Evolutionary conservation across 2,888 invertebrate species (phyloP).

Genomic region (Scaptodrosophila latifasciaeformis): DNA sequence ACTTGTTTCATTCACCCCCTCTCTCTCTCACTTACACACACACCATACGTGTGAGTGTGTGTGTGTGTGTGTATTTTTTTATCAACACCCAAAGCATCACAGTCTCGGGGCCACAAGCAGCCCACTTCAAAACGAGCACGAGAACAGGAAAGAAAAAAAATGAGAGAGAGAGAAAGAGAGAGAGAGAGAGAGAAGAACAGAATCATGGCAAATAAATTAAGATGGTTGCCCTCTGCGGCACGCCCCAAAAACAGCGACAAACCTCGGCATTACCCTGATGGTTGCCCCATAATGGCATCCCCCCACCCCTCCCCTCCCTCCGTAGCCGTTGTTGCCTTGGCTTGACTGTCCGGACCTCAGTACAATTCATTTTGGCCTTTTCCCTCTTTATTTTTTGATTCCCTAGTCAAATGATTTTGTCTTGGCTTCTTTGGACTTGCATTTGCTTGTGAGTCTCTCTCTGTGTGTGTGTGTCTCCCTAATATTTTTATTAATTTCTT

Average conservation of each 20-base stretch:
- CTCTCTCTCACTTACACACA: too few relatives aligned
- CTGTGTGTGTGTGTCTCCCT: constrained; percentile 8
- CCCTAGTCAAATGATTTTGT: constrained; percentile 23
- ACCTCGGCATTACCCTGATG: too few relatives aligned
- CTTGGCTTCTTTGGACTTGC: constrained; percentile 17
- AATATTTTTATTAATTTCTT: constrained; percentile 17
- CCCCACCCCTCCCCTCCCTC: too few relatives aligned
- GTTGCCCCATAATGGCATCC: too few relatives aligned
- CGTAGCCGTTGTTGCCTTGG: too few relatives aligned
- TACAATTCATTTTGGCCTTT: too few relatives aligned
- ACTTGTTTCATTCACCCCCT: too few relatives aligned
- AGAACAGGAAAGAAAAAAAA: constrained; percentile 7
- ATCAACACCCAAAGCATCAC: background rate
- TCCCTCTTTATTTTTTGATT: background rate
- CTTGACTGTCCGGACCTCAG: too few relatives aligned
- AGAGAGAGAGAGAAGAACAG: background rate
- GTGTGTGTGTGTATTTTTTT: too few relatives aligned
- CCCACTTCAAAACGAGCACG: constrained; percentile 14
- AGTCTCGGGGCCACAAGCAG: constrained; percentile 21
- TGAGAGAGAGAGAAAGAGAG: background rate
- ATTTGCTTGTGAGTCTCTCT: too few relatives aligned
- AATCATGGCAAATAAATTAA: constrained; percentile 2
- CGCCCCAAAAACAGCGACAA: background rate
- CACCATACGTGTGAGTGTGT: too few relatives aligned
- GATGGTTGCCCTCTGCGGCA: background rate